phyloP scores from a whole-genome alignment of 2,888 invertebrate genomes.

The Drosophila stalkeri region DNA sequence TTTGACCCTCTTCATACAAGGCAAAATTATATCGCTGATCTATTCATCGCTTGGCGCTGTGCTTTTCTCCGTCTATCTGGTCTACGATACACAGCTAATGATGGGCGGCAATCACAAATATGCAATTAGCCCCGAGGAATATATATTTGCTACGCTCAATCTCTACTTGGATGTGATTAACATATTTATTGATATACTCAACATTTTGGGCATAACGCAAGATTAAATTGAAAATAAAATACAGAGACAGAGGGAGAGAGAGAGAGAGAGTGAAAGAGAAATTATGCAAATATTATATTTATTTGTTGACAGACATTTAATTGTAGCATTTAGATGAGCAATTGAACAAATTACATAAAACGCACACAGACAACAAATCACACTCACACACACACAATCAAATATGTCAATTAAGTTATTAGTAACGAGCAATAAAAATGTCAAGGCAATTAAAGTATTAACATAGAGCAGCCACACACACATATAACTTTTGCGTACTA shows the following conservation, averaged over 20 bases:
- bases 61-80: constrained; percentile 93
- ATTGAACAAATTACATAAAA: constrained; percentile 8
- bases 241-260: not conserved
- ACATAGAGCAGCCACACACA: constrained; percentile 41
- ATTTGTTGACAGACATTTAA: constrained; percentile 21
- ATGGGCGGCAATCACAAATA: constrained; percentile 95
- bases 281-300: constrained; percentile 16
- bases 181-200: constrained; percentile 93
- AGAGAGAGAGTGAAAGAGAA: not conserved
- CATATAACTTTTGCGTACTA: constrained; percentile 12
- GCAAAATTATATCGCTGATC: constrained; percentile 88
- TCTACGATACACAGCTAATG: constrained; percentile 96
- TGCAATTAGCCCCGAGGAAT: constrained; percentile 95
- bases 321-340: constrained; percentile 31
- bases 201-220: constrained; percentile 69
- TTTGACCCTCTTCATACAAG: constrained; percentile 87
- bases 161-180: constrained; percentile 95
- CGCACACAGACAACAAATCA: constrained; percentile 6
- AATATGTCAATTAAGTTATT: constrained; percentile 73
- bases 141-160: constrained; percentile 95
- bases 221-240: constrained; percentile 13
- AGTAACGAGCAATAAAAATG: constrained; percentile 71
- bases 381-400: constrained; percentile 12
- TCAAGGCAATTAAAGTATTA: constrained; percentile 56
- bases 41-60: constrained; percentile 94